A percentile compares a stretch with the other conserved stretches of the same genome.
Evolutionary conservation across 2,888 invertebrate genomes (phyloP).

Genomic region (Tetragonisca angustula): DNA sequence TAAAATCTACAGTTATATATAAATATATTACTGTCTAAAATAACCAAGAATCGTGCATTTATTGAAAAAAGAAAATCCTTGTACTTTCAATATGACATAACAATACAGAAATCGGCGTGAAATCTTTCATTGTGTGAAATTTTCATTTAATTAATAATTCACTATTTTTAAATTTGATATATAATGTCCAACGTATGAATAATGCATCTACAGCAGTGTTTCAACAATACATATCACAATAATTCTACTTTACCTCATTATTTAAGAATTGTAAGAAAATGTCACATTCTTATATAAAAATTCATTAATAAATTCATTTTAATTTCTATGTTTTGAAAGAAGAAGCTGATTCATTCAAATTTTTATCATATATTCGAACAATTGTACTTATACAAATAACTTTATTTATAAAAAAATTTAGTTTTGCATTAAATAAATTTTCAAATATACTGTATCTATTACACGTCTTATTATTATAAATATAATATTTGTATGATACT

Average conservation of each 20-base stretch:
- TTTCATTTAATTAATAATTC: neutral
- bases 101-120: neutral
- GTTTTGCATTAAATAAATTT: slow-evolving; percentile 7
- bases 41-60: slow-evolving; percentile 17
- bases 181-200: slow-evolving; percentile 20
- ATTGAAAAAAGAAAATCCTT: slow-evolving; percentile 17
- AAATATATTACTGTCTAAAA: slow-evolving; percentile 1
- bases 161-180: slow-evolving; percentile 12
- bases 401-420: slow-evolving; percentile 21
- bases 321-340: neutral
- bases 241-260: neutral
- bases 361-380: slow-evolving; percentile 27
- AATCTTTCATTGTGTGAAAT: neutral
- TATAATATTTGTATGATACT: no score
- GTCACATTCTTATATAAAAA: neutral
- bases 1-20: slow-evolving; percentile 31
- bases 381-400: slow-evolving; percentile 11
- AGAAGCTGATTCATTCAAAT: slow-evolving; percentile 81
- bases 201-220: slow-evolving; percentile 29
- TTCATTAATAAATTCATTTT: neutral
- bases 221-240: neutral
- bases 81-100: slow-evolving; percentile 7
- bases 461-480: neutral
- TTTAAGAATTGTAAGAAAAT: neutral
- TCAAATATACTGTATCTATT: slow-evolving; percentile 38